Conservation (phyloP, 2,113 vertebrate genomes). For the Sebastes schlegelii region DNA sequence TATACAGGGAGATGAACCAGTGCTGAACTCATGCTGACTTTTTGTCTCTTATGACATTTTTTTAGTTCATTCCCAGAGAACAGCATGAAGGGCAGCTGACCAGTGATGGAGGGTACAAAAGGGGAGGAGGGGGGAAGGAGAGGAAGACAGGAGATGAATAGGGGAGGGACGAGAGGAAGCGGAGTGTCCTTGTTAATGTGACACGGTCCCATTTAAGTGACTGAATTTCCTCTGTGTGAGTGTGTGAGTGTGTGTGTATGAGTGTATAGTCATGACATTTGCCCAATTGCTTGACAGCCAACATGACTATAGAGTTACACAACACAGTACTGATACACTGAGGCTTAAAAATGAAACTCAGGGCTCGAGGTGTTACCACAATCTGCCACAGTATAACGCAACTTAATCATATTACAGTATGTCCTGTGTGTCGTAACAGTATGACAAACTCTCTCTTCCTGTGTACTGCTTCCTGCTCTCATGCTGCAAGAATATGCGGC, state of each 20-base stretch:
- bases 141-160: constrained; percentile 46
- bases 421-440: constrained; percentile 31
- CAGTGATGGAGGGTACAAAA: constrained; percentile 9
- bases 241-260: constrained; percentile 41
- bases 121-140: background rate
- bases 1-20: background rate
- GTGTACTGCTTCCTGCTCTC: constrained; percentile 23
- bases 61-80: constrained; percentile 24
- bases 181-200: constrained; percentile 75
- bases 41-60: constrained; percentile 2
- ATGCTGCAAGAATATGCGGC: constrained; percentile 1
- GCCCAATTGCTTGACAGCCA: constrained; percentile 59
- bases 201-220: constrained; percentile 76
- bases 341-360: constrained; percentile 30
- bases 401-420: constrained; percentile 20
- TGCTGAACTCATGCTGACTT: constrained; percentile 26
- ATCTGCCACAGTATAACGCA: constrained; percentile 14
- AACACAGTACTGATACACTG: constrained; percentile 50
- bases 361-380: constrained; percentile 31
- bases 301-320: constrained; percentile 57
- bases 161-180: constrained; percentile 70
- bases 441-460: constrained; percentile 24
- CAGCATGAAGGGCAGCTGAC: constrained; percentile 41
- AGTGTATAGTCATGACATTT: constrained; percentile 55
- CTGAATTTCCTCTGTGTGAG: constrained; percentile 69